Conservation (phyloP, 2,797 vertebrate species). For the Poeciliopsis paucimaculata region DNA sequence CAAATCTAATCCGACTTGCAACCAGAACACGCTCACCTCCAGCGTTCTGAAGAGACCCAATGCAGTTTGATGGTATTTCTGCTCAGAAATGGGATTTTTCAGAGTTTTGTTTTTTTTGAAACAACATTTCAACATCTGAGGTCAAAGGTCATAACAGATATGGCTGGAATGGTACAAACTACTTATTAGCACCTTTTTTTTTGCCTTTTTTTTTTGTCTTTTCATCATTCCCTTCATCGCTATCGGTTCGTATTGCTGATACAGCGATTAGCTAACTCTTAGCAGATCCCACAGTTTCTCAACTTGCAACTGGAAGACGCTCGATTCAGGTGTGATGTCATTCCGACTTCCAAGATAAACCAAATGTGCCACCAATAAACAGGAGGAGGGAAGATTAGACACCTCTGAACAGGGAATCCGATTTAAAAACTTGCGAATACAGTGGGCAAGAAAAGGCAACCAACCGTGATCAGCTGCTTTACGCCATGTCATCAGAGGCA, state of each 20-base stretch:
- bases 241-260: neutral
- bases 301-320: neutral
- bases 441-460: neutral
- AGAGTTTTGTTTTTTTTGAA: neutral
- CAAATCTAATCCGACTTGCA: neutral
- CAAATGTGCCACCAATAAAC: neutral
- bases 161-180: neutral
- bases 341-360: neutral
- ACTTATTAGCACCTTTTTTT: neutral
- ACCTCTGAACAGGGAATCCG: neutral
- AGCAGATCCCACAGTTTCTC: neutral
- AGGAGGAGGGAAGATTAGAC: neutral
- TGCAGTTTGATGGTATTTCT: neutral
- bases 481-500: neutral
- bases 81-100: neutral
- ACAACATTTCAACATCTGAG: neutral
- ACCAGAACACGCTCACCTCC: neutral
- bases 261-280: neutral
- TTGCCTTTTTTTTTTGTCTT: neutral
- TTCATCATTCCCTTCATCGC: neutral
- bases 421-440: neutral
- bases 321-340: neutral
- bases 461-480: neutral
- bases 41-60: neutral
- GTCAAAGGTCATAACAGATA: neutral